Evolutionary conservation across 2,888 invertebrate genomes (phyloP).

Genomic region (Scrobipalpa costella): DNA sequence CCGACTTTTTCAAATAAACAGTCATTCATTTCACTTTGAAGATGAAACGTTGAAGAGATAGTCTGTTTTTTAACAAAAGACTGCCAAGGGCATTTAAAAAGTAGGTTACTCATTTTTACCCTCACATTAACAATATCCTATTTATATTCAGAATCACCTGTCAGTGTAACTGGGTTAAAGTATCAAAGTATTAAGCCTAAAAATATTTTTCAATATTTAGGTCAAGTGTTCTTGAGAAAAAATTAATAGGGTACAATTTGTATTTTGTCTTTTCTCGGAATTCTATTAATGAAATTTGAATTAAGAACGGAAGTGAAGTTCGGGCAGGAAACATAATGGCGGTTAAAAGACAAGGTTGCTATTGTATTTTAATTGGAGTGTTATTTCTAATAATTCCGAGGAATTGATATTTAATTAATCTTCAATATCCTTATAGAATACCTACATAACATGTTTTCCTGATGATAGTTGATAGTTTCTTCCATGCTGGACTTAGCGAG

Average conservation of each 20-base stretch:
- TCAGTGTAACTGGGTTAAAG: neutral
- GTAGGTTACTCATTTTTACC: slow-evolving; percentile 1
- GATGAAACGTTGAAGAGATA: neutral
- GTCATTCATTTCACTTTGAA: neutral
- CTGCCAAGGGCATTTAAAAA: slow-evolving; percentile 4
- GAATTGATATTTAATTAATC: neutral
- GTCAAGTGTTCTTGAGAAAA: neutral
- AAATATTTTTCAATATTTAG: neutral
- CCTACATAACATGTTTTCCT: too few species aligned
- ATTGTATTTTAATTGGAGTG: slow-evolving; percentile 1
- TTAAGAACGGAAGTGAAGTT: slow-evolving; percentile 1
- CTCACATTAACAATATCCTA: neutral
- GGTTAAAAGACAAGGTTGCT: neutral
- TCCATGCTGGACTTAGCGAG: too few species aligned
- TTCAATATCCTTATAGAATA: too few species aligned
- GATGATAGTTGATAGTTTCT: too few species aligned
- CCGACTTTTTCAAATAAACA: neutral
- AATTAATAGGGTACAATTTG: neutral
- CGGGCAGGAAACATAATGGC: neutral
- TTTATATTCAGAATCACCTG: neutral
- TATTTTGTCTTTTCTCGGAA: neutral
- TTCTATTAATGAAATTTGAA: neutral
- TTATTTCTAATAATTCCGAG: neutral
- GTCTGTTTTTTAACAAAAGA: neutral
- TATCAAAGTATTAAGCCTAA: too few species aligned